Conservation (phyloP, 2,797 vertebrate genomes). For the Todus mexicanus region DNA sequence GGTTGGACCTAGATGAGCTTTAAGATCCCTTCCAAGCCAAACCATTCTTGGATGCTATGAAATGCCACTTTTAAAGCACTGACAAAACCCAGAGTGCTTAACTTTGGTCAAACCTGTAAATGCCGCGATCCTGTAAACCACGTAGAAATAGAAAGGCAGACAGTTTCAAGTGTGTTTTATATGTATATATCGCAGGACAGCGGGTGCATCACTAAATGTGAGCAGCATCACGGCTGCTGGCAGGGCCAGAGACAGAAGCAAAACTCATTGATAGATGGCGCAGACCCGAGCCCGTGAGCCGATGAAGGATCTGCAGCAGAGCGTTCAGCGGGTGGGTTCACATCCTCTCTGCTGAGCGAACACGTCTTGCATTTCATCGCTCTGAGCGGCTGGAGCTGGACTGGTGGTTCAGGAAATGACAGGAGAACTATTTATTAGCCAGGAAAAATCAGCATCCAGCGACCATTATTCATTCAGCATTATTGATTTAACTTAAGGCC, state of each 20-base stretch:
- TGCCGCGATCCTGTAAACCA: background rate
- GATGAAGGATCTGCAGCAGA: background rate
- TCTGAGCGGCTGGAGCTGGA: background rate
- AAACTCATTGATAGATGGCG: background rate
- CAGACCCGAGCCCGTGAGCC: background rate
- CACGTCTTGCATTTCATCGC: background rate
- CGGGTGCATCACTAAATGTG: background rate
- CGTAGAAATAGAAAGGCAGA: background rate
- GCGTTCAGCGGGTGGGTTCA: background rate
- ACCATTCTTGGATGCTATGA: background rate
- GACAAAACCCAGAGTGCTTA: background rate
- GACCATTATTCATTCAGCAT: background rate
- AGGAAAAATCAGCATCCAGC: constrained; percentile 1
- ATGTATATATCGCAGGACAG: background rate
- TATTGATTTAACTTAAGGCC: background rate
- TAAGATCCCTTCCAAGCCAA: background rate
- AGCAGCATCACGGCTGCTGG: background rate
- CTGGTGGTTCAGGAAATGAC: background rate
- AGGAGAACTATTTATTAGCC: background rate
- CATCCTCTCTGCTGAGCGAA: background rate
- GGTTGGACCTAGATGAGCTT: background rate
- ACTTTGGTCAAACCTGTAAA: background rate
- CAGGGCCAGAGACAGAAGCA: background rate
- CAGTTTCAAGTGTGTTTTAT: background rate
- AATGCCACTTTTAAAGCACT: background rate